phyloP scores from a whole-genome alignment of 2,888 invertebrate genomes.

The Xiphydria camelus region DNA sequence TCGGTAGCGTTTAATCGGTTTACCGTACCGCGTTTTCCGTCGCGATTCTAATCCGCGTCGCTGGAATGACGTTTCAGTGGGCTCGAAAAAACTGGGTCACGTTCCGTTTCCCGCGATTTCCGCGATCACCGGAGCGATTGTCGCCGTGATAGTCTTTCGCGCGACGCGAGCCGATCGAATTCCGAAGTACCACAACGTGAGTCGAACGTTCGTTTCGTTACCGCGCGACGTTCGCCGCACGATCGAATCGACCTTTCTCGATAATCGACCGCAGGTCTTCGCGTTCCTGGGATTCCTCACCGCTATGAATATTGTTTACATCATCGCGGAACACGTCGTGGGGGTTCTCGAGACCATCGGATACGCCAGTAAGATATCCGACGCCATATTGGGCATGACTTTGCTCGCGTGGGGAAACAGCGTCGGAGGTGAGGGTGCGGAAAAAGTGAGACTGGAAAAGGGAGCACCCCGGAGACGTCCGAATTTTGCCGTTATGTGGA shows the following conservation, averaged over 20 bases:
- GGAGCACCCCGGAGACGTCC: too few species aligned
- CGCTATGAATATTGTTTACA: slow-evolving; percentile 65
- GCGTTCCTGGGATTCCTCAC: slow-evolving; percentile 64
- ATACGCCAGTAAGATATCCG: slow-evolving; percentile 62
- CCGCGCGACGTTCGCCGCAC: too few species aligned
- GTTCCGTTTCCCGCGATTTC: too few species aligned
- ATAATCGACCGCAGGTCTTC: slow-evolving; percentile 46
- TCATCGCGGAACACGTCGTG: slow-evolving; percentile 67
- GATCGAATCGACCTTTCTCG: neutral
- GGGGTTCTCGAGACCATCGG: slow-evolving; percentile 62
- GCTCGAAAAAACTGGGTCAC: too few species aligned
- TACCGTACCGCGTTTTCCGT: too few species aligned
- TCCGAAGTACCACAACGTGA: slow-evolving; percentile 51
- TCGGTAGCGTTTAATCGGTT: too few species aligned
- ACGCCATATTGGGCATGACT: slow-evolving; percentile 67
- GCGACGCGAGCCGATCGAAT: slow-evolving; percentile 34
- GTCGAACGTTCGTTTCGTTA: too few species aligned
- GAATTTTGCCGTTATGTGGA: too few species aligned
- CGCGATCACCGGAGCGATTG: too few species aligned
- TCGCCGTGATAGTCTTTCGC: slow-evolving; percentile 38
- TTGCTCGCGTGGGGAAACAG: slow-evolving; percentile 70
- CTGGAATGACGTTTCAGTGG: too few species aligned
- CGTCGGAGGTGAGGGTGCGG: slow-evolving; percentile 58
- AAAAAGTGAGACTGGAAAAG: slow-evolving; percentile 24
- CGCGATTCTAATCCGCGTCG: too few species aligned